Evolutionary conservation across 2,797 vertebrate genomes (phyloP), one percentile per base, ranked within the genome.

Genomic region (Lutjanus argentimaculatus): DNA sequence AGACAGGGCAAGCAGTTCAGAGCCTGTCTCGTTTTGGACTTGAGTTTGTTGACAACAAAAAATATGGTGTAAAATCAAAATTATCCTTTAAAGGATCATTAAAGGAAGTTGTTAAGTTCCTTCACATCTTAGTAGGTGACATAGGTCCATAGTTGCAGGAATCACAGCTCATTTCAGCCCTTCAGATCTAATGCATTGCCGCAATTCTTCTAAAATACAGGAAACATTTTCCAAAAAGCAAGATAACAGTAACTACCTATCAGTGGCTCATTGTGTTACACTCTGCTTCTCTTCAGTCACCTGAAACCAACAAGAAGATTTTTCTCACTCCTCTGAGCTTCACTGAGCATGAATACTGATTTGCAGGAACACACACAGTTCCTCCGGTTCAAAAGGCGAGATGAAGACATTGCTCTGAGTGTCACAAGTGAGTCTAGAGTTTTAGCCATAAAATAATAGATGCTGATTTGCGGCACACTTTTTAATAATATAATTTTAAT

Each of bases 221-320:
- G 63, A 72, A 70, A 64, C 45, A 0, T 12, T 59, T 59, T 45
- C 4, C 14, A 55, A 43, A 51, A 53, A 12, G 6, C 7, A 5
- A 57, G 72, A 68, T 76, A 68, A 73, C 36, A 62, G 67, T 12
- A 42, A 19, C 59, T 11, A 1, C 30, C n/a, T 42, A 51, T 58
- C 67, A 30, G 12, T 2, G 19, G 43, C 63, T 36, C 22, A 14
- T 46, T 19, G 40, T 25, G 57, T 72, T 22, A 56, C 62, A 65
- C 61, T 48, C 63, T 36, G 76, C 56, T 67, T 77, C 46, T 51
- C 8, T 42, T 80, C 69, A 72, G 36, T 67, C 51, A 74, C 30
- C 78, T 82, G 64, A 77, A 57, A 77, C 66, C 69, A 63, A 51
- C 69, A 67, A 62, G 69, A 72, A 76, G 58, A 49, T 13, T 14